These are phyloP conservation scores for Taphrorychus bicolor DNA, from an alignment of 2,888 invertebrate species.

Conservation along the genomic window DNA sequence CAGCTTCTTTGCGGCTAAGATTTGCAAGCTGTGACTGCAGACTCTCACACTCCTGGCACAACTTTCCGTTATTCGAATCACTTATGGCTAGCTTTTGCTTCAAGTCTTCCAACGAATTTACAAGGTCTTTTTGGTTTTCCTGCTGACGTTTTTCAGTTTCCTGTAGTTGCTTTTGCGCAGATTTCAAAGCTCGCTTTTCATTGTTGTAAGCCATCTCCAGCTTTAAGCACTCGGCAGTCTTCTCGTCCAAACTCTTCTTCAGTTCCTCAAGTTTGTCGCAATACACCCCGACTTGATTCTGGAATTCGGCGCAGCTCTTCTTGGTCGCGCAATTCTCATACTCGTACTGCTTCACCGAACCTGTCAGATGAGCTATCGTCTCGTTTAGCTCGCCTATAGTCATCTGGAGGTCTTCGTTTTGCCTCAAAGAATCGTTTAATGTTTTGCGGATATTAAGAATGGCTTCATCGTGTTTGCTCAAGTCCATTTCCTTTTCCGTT, in stretches of 20 bases:
- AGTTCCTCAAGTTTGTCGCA: conserved; percentile 47
- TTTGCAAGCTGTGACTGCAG: conserved; percentile 40
- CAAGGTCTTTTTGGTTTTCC: conserved; percentile 44
- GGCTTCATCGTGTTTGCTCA: conserved; percentile 47
- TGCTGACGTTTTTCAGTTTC: conserved; percentile 45
- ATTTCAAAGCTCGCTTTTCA: conserved; percentile 47
- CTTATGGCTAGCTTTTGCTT: conserved; percentile 44
- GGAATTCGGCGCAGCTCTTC: conserved; percentile 42
- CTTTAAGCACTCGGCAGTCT: conserved; percentile 48
- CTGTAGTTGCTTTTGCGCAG: conserved; percentile 49
- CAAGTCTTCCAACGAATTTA: conserved; percentile 44
- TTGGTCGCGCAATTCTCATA: conserved; percentile 42
- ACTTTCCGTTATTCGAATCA: conserved; percentile 41
- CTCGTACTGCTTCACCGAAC: conserved; percentile 43
- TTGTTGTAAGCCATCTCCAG: conserved; percentile 48
- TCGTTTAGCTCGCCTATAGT: conserved; percentile 46
- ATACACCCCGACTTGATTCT: conserved; percentile 43
- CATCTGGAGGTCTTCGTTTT: conserved; percentile 49
- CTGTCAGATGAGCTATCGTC: conserved; percentile 45
- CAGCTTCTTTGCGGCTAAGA: conserved; percentile 41
- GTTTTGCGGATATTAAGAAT: conserved; percentile 57
- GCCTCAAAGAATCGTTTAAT: conserved; percentile 54
- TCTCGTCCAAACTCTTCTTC: conserved; percentile 47
- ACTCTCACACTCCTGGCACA: conserved; percentile 42
- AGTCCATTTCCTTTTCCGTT: conserved; percentile 48